Conservation (phyloP, 2,797 vertebrate species). For the Sebastes trivittatus region DNA sequence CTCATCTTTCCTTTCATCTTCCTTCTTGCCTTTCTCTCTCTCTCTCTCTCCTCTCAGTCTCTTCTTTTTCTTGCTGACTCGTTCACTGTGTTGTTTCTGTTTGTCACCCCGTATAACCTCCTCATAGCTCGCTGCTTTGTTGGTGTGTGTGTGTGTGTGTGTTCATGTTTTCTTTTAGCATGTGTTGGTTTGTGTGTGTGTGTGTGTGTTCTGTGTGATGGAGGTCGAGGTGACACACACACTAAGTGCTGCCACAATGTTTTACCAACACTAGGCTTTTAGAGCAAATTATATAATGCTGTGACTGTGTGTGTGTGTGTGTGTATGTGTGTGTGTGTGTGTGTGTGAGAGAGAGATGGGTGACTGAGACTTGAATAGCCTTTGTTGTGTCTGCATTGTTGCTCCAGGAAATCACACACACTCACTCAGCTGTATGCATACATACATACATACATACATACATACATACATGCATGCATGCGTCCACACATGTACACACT, state of each 20-base stretch:
- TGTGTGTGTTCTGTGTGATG: not conserved
- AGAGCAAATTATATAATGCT: constrained; percentile 30
- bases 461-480: not conserved
- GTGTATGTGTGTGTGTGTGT: not conserved
- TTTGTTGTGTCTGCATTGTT: constrained; percentile 3
- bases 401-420: not conserved
- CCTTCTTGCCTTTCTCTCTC: not conserved
- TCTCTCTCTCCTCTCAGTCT: not conserved
- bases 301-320: not conserved
- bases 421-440: not conserved
- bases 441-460: not conserved
- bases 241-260: constrained; percentile 22
- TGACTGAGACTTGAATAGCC: not conserved
- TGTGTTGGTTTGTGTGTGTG: not conserved
- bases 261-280: constrained; percentile 34
- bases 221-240: constrained; percentile 18
- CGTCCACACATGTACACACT: not conserved
- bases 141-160: not conserved
- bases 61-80: not conserved
- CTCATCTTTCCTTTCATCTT: not conserved
- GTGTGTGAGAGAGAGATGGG: not conserved
- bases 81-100: not conserved
- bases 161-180: too few relatives aligned
- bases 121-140: not conserved
- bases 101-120: not conserved